Conservation (phyloP, 2,113 vertebrate genomes). For the Oryzias melastigma region DNA sequence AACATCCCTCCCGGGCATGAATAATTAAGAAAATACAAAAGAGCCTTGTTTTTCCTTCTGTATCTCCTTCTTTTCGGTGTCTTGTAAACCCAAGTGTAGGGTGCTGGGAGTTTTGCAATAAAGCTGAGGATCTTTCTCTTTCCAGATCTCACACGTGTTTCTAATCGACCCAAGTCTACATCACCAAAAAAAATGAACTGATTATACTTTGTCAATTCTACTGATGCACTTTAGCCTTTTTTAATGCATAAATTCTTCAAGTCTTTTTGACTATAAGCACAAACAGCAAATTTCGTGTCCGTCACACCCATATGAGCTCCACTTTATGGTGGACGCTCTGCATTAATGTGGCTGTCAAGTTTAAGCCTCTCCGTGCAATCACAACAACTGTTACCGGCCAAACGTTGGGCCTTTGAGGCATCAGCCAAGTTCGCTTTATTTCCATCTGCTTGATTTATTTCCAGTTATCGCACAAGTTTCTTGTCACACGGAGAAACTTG, state of each 20-base stretch:
- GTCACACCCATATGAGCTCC: constrained; percentile 13
- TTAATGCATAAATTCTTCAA: constrained; percentile 38
- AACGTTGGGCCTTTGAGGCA: constrained; percentile 57
- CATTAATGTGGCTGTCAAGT: not conserved
- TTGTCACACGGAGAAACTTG: no score
- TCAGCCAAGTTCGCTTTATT: constrained; percentile 50
- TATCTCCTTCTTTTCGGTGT: constrained; percentile 55
- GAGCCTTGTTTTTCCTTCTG: constrained; percentile 55
- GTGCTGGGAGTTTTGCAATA: constrained; percentile 62
- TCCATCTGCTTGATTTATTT: constrained; percentile 30
- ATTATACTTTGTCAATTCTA: constrained; percentile 52
- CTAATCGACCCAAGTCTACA: constrained; percentile 59
- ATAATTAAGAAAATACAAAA: constrained; percentile 78
- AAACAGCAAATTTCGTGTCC: constrained; percentile 39
- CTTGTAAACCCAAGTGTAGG: constrained; percentile 58
- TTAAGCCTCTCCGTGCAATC: constrained; percentile 18
- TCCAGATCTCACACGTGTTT: constrained; percentile 62
- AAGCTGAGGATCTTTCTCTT: constrained; percentile 59
- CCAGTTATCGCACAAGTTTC: no score
- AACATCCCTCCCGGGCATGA: constrained; percentile 67
- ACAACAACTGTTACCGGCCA: constrained; percentile 46
- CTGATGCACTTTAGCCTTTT: constrained; percentile 46
- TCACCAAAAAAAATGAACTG: constrained; percentile 43
- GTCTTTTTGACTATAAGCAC: constrained; percentile 35
- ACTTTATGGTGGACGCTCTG: not conserved